A percentile compares a stretch with the other conserved stretches of the same genome.
These are phyloP conservation scores for Varanus komodoensis DNA, from an alignment of 2,113 vertebrate genomes.

Conservation along the genomic window DNA sequence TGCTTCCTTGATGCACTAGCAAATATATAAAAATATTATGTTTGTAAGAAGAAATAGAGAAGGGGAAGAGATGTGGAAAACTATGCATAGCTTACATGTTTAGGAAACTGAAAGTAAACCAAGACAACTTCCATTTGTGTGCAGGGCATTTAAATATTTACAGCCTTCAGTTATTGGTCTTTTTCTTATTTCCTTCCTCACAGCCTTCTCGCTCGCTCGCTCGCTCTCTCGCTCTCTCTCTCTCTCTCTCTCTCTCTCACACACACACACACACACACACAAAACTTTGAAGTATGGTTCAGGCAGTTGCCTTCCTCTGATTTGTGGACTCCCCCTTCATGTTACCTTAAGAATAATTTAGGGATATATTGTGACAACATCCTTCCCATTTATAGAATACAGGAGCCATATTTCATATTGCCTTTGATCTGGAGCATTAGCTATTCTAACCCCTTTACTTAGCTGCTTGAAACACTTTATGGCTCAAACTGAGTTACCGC, in stretches of 20 bases:
- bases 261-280: neutral
- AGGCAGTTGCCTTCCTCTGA: constrained; percentile 54
- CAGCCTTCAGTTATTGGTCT: neutral
- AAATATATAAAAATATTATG: neutral
- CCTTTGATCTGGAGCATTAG: constrained; percentile 24
- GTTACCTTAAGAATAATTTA: neutral
- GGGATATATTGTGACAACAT: constrained; percentile 25
- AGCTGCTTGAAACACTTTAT: constrained; percentile 29
- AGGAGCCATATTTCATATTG: constrained; percentile 33
- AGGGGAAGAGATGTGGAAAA: neutral
- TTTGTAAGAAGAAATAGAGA: neutral
- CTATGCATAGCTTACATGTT: neutral
- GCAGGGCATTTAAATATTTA: neutral
- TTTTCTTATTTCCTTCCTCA: constrained; percentile 12
- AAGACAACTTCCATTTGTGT: neutral
- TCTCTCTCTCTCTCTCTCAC: neutral
- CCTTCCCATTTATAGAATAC: constrained; percentile 40
- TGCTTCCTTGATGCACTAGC: neutral
- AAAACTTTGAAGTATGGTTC: constrained; percentile 30
- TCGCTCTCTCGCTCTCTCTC: neutral
- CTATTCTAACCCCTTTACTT: constrained; percentile 3
- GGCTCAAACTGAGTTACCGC: constrained; percentile 21
- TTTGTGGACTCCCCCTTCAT: constrained; percentile 33
- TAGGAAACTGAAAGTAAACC: neutral
- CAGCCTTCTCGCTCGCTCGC: neutral